Evolutionary conservation across 2,113 vertebrate genomes (phyloP).

Genomic region (Phaethornis superciliosus): DNA sequence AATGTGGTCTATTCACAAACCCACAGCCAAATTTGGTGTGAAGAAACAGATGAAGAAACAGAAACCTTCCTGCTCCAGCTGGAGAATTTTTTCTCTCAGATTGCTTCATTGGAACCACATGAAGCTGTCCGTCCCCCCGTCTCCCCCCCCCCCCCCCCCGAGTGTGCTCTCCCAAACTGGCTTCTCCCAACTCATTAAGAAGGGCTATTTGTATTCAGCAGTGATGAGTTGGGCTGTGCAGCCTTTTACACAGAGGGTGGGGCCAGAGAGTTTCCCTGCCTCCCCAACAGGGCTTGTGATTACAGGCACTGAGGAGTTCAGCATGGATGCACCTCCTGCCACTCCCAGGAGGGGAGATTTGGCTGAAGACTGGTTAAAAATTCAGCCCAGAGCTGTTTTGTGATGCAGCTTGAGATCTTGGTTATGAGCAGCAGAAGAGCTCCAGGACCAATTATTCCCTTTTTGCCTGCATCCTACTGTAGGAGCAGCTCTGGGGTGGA

Average conservation of each 20-base stretch:
- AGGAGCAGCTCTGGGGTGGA: neutral
- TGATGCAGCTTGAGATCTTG: neutral
- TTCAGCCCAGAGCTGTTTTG: neutral
- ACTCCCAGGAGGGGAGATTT: neutral
- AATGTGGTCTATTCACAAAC: neutral
- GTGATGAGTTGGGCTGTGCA: neutral
- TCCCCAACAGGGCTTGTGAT: neutral
- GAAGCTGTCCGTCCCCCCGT: no score
- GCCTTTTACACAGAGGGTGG: neutral
- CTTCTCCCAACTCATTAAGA: neutral
- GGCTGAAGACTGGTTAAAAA: neutral
- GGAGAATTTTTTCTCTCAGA: neutral
- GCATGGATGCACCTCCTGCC: neutral
- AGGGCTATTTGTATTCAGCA: neutral
- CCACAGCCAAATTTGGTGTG: neutral
- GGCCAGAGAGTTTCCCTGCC: neutral
- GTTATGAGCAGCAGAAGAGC: neutral
- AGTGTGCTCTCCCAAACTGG: neutral
- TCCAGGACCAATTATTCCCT: neutral
- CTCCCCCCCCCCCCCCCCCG: neutral
- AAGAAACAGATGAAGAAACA: conserved; percentile 4
- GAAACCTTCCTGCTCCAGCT: neutral
- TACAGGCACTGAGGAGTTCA: neutral
- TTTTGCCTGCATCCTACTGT: neutral
- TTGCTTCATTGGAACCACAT: neutral